Conservation (phyloP, 1,140 invertebrate species). For the Sarcophaga peregrina region DNA sequence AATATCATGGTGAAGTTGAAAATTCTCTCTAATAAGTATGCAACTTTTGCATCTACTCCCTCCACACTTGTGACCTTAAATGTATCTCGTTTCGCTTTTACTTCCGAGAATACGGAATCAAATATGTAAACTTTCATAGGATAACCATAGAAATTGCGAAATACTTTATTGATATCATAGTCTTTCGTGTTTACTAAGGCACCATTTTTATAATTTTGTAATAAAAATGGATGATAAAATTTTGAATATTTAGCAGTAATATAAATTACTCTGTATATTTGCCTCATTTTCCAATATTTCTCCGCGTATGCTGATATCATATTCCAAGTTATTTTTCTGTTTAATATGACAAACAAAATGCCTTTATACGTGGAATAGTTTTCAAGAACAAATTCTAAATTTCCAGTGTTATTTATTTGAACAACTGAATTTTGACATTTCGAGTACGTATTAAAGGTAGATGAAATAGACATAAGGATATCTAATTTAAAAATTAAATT, state of each 20-base stretch:
- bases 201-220: background rate
- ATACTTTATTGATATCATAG: conserved; percentile 40
- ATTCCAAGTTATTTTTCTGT: background rate
- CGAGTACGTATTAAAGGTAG: background rate
- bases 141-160: conserved; percentile 57
- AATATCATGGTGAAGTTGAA: conserved; percentile 59
- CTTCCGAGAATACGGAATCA: conserved; percentile 54
- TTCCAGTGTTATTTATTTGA: background rate
- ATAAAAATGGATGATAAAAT: conserved; percentile 45
- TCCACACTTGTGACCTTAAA: conserved; percentile 47
- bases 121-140: conserved; percentile 60
- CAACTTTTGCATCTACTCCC: conserved; percentile 57
- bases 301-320: background rate
- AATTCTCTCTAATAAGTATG: conserved; percentile 49
- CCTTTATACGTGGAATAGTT: background rate
- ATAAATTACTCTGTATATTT: conserved; percentile 37
- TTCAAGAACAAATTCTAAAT: background rate
- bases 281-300: conserved; percentile 7
- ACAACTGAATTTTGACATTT: background rate
- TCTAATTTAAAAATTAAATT: background rate
- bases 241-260: background rate
- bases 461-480: background rate
- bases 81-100: conserved; percentile 47
- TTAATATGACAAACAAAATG: conserved; percentile 28
- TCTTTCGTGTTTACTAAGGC: background rate